These are phyloP conservation scores for Rhea pennata DNA, from an alignment of 2,113 vertebrate genomes.

Conservation along the genomic window DNA sequence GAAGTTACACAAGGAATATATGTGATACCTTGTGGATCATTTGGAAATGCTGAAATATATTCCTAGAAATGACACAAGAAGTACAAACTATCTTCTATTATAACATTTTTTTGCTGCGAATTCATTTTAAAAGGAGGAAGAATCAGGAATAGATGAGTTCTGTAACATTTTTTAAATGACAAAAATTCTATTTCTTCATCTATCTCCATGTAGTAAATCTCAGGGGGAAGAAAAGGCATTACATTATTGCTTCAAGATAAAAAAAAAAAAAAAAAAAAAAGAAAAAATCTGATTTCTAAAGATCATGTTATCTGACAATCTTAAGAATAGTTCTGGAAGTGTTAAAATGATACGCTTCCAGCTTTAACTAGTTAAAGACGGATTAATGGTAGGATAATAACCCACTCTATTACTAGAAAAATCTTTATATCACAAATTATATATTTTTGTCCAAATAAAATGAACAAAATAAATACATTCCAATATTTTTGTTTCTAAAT, in stretches of 20 bases:
- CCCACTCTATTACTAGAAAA: background rate
- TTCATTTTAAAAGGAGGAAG: background rate
- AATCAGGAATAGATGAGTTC: background rate
- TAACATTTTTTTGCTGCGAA: background rate
- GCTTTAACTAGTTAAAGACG: background rate
- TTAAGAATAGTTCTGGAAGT: background rate
- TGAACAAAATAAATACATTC: background rate
- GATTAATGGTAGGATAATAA: background rate
- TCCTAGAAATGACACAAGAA: background rate
- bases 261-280: too few relatives aligned
- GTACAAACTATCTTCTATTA: background rate
- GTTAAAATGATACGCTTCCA: background rate
- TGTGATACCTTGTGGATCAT: background rate
- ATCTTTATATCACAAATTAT: background rate
- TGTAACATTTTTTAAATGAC: background rate
- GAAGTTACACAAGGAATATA: background rate
- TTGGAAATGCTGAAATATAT: background rate
- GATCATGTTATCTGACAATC: background rate
- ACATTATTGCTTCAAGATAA: background rate
- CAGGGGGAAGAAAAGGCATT: background rate
- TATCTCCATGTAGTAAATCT: background rate
- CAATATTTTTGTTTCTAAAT: background rate
- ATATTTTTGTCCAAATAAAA: background rate
- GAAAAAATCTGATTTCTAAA: background rate
- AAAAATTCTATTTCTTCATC: background rate